These are phyloP conservation scores for Melopsittacus undulatus DNA, from an alignment of 2,797 vertebrate species.

Conservation along the genomic window DNA sequence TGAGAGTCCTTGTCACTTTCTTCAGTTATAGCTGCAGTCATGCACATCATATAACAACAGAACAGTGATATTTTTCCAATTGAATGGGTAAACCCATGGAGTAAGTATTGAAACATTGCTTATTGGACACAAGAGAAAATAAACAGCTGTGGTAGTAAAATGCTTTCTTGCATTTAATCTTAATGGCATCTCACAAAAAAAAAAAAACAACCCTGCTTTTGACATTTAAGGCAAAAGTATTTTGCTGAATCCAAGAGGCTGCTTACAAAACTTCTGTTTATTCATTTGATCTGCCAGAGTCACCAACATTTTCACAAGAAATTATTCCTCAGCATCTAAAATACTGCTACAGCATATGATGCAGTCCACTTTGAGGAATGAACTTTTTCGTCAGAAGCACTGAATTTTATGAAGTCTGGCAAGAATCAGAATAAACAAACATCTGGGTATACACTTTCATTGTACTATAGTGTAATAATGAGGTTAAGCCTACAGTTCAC, in stretches of 20 bases:
- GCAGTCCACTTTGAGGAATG: background rate
- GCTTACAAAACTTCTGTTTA: background rate
- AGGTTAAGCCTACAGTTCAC: background rate
- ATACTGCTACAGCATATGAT: background rate
- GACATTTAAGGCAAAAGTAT: background rate
- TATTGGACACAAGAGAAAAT: background rate
- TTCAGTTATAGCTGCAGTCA: background rate
- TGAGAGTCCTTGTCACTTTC: background rate
- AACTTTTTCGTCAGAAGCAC: background rate
- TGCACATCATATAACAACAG: background rate
- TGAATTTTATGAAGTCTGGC: background rate
- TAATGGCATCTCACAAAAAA: background rate
- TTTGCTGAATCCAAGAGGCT: background rate
- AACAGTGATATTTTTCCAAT: background rate
- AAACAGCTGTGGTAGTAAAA: background rate
- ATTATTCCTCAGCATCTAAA: background rate
- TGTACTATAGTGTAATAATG: background rate
- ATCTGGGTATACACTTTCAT: background rate
- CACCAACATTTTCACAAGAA: background rate
- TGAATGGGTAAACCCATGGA: background rate
- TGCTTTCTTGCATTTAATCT: background rate
- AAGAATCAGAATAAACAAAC: background rate
- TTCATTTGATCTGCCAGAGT: background rate
- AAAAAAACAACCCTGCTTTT: background rate
- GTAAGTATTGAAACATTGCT: background rate